Evolutionary conservation across 1,140 invertebrate genomes (phyloP), one percentile per base, ranked within the genome.

Genomic region (Rhyzopertha dominica): DNA sequence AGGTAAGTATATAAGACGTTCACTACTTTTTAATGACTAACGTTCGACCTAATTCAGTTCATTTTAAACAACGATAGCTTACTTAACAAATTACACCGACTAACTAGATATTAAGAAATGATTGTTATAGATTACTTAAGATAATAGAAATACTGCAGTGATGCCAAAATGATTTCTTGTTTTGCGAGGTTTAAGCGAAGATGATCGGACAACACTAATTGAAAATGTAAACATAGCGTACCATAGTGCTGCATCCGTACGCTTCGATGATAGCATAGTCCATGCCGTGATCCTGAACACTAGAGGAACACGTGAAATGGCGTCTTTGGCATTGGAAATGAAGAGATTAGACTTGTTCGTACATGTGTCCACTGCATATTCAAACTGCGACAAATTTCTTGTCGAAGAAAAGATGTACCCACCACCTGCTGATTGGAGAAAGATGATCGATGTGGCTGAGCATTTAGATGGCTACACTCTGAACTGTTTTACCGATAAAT

Each of bases 381-480:
- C 76, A 43, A 76, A 78, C 13, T 86, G 83, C 53, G 74, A 82
- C 17, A 71, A 81, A 43, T 59, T 68, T 0, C 68, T 77, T 0
- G 64, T 87, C 17, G 78, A 84, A 50, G 84, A 87, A 61, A 70
- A 69, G 12, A 56, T 74, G 13, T 85, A 85, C 56, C 67, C 72
- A 1, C 69, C 85, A 0, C 72, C 75, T 3, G 73, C 85, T 34
- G 73, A 85, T 34, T 86, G 90, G 82, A 19, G 44, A 12, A 22
- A 35, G 4, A 43, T 69, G n/a, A 81, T 94, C 26, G 75, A 87
- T 38, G 75, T 85, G 38, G 71, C 87, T 1, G 76, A 86, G 43
- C 84, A 82, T 68, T 81, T 90, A 76, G 75, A 84, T 22, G 76
- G 84, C 28, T 74, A 81, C 1, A 68, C 78, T 1, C 64, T 91